Conservation (phyloP, 2,797 vertebrate species). For the Epinephelus coioides region DNA sequence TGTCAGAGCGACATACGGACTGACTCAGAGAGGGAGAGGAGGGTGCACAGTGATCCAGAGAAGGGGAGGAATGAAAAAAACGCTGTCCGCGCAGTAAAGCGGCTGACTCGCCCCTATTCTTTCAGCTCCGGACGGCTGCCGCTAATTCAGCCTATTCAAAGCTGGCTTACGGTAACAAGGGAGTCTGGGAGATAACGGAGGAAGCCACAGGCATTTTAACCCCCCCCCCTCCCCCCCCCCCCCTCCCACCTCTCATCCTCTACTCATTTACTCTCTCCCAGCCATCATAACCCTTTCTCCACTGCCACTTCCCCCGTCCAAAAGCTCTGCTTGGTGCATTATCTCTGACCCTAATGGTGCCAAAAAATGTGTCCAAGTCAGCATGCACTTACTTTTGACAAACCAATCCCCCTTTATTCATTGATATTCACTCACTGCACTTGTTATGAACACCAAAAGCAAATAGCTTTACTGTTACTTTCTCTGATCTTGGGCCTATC, state of each 20-base stretch:
- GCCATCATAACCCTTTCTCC: conserved; percentile 17
- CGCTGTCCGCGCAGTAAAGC: conserved; percentile 79
- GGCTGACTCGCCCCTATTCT: conserved; percentile 85
- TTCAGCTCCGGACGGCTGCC: conserved; percentile 73
- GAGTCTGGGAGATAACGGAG: conserved; percentile 68
- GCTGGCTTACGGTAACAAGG: conserved; percentile 78
- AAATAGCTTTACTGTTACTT: conserved; percentile 25
- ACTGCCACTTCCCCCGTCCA: not conserved
- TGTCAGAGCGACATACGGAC: not conserved
- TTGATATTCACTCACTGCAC: conserved; percentile 6
- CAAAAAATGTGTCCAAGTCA: not conserved
- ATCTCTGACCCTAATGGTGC: not conserved
- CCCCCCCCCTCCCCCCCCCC: conserved; percentile 7
- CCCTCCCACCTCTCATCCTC: conserved; percentile 12
- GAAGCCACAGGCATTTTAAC: conserved; percentile 65
- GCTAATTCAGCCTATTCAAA: conserved; percentile 84
- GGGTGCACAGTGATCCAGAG: conserved; percentile 28
- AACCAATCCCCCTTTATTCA: not conserved
- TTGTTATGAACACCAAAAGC: not conserved
- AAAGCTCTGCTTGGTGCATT: not conserved
- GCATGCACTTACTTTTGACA: not conserved
- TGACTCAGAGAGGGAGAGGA: conserved; percentile 13
- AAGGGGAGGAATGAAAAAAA: conserved; percentile 68
- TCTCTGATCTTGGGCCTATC: conserved; percentile 37
- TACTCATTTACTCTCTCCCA: conserved; percentile 2